Base-by-base conservation (phyloP, 2,888 invertebrate genomes). In the Sylvicola fuscatus region DNA sequence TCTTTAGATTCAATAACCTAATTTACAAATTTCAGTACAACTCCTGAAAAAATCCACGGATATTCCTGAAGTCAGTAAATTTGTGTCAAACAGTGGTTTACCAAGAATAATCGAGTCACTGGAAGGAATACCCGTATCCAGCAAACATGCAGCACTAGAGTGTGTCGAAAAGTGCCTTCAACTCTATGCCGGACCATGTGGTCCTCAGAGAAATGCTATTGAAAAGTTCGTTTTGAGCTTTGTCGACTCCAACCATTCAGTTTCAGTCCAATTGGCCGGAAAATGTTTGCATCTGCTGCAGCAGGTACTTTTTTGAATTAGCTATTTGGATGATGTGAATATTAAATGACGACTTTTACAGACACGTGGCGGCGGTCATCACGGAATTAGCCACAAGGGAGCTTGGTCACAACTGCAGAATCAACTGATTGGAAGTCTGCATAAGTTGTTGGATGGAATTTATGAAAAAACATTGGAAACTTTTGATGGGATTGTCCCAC, bases 261-360 rank as follows among this genome's bases (percentile, higher is more conserved):
- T 38, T 17, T 26, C 47, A 1, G 46, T 48, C 4, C 7, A 38
- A 1, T 40, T 39, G 36, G 46, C 46, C n/a, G 52, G 47, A 3
- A 51, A 49, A 40, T 54, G 53, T 33, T 42, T 49, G 11, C 53
- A 51, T 38, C 44, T 53, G 14, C 34, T 54, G n/a, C 53, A 52
- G 37, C 52, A 51, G 40, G 47, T 48, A 39, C 32, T 14, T 33
- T n/a, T n/a, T 35, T 17, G 5, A 2, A 14, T 12, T 32, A 26
- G n/a, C 34, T 16, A 14, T 21, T 12, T 13, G 5, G 21, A 10
- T 27, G 11, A 32, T 14, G 13, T 14, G 7, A 36, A 21, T 31
- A 7, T 26, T n/a, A n/a, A n/a, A n/a, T n/a, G n/a, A n/a, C n/a
- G n/a, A n/a, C n/a, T n/a, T n/a, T n/a, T 37, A 33, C 39, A 48